These are phyloP conservation scores for Oligia fasciuncula DNA, from an alignment of 2,888 invertebrate species.

Conservation along the genomic window DNA sequence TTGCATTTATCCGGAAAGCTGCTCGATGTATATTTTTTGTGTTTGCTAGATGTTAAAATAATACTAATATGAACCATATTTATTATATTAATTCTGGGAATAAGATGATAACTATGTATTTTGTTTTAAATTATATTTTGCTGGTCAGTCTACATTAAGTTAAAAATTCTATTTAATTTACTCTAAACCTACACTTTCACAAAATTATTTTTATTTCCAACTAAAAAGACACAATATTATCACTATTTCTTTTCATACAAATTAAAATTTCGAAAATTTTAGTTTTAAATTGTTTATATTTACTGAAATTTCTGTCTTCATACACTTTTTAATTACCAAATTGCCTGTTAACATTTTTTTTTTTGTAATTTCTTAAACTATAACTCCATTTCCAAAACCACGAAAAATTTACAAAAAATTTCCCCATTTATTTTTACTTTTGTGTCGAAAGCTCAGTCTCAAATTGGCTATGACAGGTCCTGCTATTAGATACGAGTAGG, in stretches of 20 bases:
- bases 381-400: not conserved
- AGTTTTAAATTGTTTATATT: not conserved
- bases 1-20: not conserved
- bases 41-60: constrained; percentile 35
- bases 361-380: constrained; percentile 8
- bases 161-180: constrained; percentile 34
- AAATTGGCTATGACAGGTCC: constrained; percentile 89
- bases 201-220: constrained; percentile 28
- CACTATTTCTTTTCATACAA: constrained; percentile 20
- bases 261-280: not conserved
- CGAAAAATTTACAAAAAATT: not conserved
- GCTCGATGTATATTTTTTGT: constrained; percentile 7
- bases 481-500: constrained; percentile 89
- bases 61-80: not conserved
- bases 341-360: not conserved
- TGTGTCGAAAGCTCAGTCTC: constrained; percentile 71
- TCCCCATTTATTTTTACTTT: constrained; percentile 13
- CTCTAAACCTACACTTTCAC: constrained; percentile 56
- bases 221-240: constrained; percentile 46
- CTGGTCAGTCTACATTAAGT: constrained; percentile 32
- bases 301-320: constrained; percentile 1
- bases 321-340: not conserved
- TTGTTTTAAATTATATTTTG: constrained; percentile 35
- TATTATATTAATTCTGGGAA: constrained; percentile 1
- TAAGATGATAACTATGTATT: constrained; percentile 27